Evolutionary conservation across 2,888 invertebrate species (phyloP), one percentile per base, ranked within the genome.

Genomic region (Digitonthophagus gazella): DNA sequence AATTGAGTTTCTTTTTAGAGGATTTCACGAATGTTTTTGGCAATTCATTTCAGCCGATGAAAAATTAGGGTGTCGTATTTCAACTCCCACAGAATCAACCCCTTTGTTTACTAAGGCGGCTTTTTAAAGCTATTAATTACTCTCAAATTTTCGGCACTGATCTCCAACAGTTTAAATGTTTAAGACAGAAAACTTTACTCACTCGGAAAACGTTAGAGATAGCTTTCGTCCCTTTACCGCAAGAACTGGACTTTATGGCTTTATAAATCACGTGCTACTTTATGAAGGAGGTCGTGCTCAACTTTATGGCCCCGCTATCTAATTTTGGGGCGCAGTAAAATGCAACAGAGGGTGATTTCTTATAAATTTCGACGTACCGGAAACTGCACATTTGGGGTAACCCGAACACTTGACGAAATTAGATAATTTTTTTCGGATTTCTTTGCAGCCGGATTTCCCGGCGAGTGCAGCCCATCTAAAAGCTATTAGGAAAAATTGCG

Each of bases 201-300:
- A n/a, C n/a, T n/a, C n/a, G n/a, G n/a, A n/a, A n/a, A n/a, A n/a
- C n/a, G n/a, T n/a, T n/a, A n/a, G n/a, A n/a, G n/a, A n/a, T 22
- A 22, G 6, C 22, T 22, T 22, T 22, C 22, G 22, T 22, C 22
- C 6, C 22, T 22, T 22, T 6, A 22, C 3, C 22, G 22, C 22
- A 22, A 44, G 28, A 44, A 44, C 28, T 11, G 28, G 28, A 44
- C 19, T 67, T 67, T 67, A 67, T 67, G 57, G 58, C 61, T n/a
- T 15, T 15, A 67, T 67, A 67, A 67, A 67, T 67, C 67, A 67
- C 28, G 58, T 44, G 61, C 58, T 15, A 67, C 58, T 67, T 67
- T 67, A 67, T 58, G 67, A 58, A 44, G 61, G 58, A 57, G 58
- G 19, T 66, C 66, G 20, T 6, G 16, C n/a, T 66, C 14, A 16